Base-by-base conservation (phyloP, 2,888 invertebrate genomes). In the Gari tellinella region DNA sequence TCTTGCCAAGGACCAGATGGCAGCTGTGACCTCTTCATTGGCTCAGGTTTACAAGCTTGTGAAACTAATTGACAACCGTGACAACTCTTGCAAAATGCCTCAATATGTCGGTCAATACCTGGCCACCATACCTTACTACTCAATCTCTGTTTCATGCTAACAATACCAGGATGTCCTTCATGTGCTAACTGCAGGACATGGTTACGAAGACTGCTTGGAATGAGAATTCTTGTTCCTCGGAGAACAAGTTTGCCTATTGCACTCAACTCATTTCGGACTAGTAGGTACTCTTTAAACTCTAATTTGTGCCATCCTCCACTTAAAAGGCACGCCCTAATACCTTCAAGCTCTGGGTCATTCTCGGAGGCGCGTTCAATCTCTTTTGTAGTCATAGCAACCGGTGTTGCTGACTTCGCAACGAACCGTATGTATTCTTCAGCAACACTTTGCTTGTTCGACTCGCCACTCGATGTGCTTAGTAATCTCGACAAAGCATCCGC, bases 51-150 rank as follows among this genome's bases (percentile, higher is more conserved):
- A 14, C 19, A 19, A 4, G 53, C 25, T 26, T 26, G 26, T 12
- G 31, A 37, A 0, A 78, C 74, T 10, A 74, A 21, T 49, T 74
- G 66, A 61, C 80, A 80, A 10, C 73, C 74, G 38, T 67, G 48
- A 49, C 78, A 80, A 2, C 38, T 10, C 51, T 57, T 79, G 45
- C 67, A 64, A 31, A 38, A 31, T 26, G 41, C 31, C 31, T 78
- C 72, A 5, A 68, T 64, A 5, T 67, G 60, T 26, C 52, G 62
- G 61, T 81, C 83, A 19, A 85, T 83, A 12, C 73, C 68, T 7
- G 85, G 83, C 83, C 81, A 83, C 79, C 80, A 84, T 56, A 82
- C 78, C 57, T 82, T 81, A 0, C 65, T 23, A 25, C 81, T 23
- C n/a, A 81, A 19, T 19, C 64, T 43, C 26, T 48, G 55, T 43